Evolutionary conservation across 2,113 vertebrate species (phyloP).

Genomic region (Pholis gunnellus): DNA sequence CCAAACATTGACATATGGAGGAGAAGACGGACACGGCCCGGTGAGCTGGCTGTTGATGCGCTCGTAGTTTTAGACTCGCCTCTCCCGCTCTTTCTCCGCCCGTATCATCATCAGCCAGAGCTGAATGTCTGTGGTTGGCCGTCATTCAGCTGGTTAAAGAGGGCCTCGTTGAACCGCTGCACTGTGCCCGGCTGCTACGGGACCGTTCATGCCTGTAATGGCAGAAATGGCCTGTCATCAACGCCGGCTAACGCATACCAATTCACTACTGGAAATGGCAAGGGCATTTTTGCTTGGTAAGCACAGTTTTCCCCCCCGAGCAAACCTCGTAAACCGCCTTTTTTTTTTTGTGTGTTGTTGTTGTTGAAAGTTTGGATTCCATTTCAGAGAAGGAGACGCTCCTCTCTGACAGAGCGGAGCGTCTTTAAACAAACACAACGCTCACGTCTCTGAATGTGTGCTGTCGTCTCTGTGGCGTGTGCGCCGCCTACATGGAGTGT

Average conservation of each 20-base stretch:
- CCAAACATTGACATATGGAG: conserved; percentile 22
- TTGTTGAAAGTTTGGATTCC: conserved; percentile 36
- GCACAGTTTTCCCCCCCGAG: conserved; percentile 39
- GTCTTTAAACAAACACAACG: conserved; percentile 57
- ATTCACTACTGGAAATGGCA: conserved; percentile 62
- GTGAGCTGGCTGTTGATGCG: conserved; percentile 46
- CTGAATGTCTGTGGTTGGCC: conserved; percentile 73
- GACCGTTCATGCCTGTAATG: conserved; percentile 69
- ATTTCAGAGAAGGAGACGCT: conserved; percentile 49
- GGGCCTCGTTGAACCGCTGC: conserved; percentile 76
- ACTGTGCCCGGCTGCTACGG: conserved; percentile 69
- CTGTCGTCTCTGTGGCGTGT: conserved; percentile 41
- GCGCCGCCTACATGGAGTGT: conserved; percentile 37
- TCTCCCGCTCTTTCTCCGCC: conserved; percentile 46
- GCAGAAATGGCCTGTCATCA: conserved; percentile 67
- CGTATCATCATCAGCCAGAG: conserved; percentile 56
- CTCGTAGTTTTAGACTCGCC: conserved; percentile 39
- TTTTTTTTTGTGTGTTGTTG: neutral
- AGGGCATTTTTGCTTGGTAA: conserved; percentile 59
- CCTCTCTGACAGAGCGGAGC: conserved; percentile 23
- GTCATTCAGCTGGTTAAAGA: conserved; percentile 76
- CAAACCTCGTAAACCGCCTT: conserved; percentile 45
- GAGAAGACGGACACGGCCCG: conserved; percentile 29
- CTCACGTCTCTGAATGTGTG: conserved; percentile 38
- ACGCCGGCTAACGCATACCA: conserved; percentile 54